Conservation (phyloP, 2,797 vertebrate species). For the Anguilla marmorata region DNA sequence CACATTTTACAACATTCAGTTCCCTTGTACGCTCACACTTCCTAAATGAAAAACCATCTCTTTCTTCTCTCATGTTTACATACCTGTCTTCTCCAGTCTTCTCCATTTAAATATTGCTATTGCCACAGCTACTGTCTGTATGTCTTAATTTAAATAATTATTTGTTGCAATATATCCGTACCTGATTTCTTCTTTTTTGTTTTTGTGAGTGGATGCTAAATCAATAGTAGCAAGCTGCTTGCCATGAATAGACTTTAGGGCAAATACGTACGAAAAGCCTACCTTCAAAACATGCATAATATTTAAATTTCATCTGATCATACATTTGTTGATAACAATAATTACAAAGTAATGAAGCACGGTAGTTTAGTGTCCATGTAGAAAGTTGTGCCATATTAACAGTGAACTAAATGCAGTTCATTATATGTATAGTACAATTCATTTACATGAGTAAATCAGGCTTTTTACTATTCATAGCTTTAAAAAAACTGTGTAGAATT, state of each 20-base stretch:
- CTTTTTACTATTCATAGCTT: background rate
- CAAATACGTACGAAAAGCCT: background rate
- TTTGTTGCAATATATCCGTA: background rate
- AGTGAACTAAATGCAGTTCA: slow-evolving; percentile 2
- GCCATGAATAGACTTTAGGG: background rate
- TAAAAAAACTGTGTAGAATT: background rate
- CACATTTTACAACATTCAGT: slow-evolving; percentile 47
- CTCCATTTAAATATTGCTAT: background rate
- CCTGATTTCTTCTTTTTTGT: background rate
- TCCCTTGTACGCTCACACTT: slow-evolving; percentile 46
- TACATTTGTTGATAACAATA: slow-evolving; percentile 16
- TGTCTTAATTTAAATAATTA: background rate
- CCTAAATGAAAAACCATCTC: slow-evolving; percentile 39
- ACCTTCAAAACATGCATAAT: background rate
- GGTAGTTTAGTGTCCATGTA: background rate
- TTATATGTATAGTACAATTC: background rate
- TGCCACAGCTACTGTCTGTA: background rate
- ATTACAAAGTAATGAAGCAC: background rate
- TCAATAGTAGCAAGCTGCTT: background rate
- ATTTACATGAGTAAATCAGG: background rate
- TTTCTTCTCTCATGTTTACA: background rate
- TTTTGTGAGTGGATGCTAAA: background rate
- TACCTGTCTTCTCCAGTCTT: background rate
- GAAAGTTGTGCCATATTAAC: background rate
- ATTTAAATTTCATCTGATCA: slow-evolving; percentile 8